Evolutionary conservation across 2,113 vertebrate genomes (phyloP).

Genomic region (Daphoenositta chrysoptera): DNA sequence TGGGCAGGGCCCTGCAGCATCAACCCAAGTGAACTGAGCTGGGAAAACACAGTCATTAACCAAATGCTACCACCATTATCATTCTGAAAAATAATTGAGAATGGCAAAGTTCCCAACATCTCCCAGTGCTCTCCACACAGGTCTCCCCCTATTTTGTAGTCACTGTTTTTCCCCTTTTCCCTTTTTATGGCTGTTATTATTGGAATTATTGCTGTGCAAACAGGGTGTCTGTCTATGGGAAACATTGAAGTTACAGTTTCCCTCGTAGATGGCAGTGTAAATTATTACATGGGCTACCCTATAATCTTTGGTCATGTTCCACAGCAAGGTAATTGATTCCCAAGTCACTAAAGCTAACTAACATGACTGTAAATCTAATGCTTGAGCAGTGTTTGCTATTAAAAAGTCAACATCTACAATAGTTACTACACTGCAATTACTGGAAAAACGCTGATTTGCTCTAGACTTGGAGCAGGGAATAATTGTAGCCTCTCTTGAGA

Average conservation of each 20-base stretch:
- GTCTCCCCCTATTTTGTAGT: neutral
- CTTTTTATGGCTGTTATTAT: neutral
- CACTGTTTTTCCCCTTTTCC: neutral
- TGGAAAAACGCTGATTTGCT: conserved; percentile 20
- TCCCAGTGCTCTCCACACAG: neutral
- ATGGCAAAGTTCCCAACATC: neutral
- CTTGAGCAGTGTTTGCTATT: conserved; percentile 40
- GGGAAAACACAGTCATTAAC: neutral
- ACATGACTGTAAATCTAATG: conserved; percentile 40
- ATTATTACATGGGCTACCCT: conserved; percentile 33
- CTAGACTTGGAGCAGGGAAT: conserved; percentile 11
- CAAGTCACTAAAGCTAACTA: conserved; percentile 56
- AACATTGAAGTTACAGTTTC: neutral
- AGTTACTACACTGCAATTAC: conserved; percentile 41
- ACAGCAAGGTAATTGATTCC: conserved; percentile 52
- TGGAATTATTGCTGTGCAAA: conserved; percentile 7
- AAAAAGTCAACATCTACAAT: conserved; percentile 50
- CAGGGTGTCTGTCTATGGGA: neutral
- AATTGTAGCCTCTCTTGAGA: conserved; percentile 32
- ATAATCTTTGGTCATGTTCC: conserved; percentile 47
- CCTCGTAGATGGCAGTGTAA: conserved; percentile 22
- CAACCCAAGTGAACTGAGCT: neutral
- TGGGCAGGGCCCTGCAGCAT: neutral
- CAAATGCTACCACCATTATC: neutral
- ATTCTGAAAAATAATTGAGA: neutral